These are phyloP conservation scores for Telmatochromis bifrenatus DNA, from an alignment of 2,113 vertebrate species.

Conservation along the genomic window DNA sequence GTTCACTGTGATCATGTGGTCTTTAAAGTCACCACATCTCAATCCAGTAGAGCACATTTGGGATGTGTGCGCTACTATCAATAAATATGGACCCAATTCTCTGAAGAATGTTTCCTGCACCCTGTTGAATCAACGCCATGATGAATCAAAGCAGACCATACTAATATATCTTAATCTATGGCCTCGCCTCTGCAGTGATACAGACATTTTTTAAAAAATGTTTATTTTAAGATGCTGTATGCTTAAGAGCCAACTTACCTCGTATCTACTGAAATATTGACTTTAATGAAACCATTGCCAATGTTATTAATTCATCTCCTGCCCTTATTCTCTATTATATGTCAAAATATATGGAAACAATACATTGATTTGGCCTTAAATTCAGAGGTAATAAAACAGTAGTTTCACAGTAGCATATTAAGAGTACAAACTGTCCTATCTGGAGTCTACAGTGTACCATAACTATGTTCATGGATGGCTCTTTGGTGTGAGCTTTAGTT, in stretches of 20 bases:
- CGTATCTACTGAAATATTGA: neutral
- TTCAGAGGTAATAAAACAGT: neutral
- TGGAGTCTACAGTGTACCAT: neutral
- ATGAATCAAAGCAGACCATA: neutral
- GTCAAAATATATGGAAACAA: neutral
- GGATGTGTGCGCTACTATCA: neutral
- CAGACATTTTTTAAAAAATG: neutral
- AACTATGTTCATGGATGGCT: neutral
- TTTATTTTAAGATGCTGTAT: fast-evolving
- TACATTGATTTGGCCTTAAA: neutral
- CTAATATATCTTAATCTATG: neutral
- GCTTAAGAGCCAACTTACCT: neutral
- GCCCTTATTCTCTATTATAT: neutral
- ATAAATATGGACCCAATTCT: neutral
- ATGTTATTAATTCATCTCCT: neutral
- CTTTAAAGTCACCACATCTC: neutral
- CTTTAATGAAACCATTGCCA: neutral
- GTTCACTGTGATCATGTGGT: neutral
- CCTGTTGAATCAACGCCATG: neutral
- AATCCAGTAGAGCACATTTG: neutral
- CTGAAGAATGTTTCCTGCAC: neutral
- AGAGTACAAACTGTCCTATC: neutral
- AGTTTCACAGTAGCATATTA: neutral
- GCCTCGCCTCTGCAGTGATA: neutral
- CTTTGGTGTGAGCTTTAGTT: neutral